Conservation (phyloP, 2,888 invertebrate genomes). For the Chrysomela aeneicollis region DNA sequence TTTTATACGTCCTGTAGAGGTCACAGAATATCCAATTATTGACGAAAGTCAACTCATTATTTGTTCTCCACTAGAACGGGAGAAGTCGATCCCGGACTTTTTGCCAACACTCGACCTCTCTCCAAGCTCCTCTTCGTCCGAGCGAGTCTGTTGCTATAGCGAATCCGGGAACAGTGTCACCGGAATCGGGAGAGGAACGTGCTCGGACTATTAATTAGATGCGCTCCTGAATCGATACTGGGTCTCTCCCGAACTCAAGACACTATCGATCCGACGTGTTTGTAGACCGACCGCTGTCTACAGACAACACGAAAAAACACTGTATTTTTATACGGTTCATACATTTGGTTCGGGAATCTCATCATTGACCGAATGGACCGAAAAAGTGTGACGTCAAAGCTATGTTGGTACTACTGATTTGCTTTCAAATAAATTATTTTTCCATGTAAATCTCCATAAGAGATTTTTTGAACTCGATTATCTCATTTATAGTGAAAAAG, state of each 20-base stretch:
- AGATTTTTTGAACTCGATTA: too few relatives aligned
- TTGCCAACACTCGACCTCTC: background rate
- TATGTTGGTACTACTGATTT: too few relatives aligned
- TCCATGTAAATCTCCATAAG: too few relatives aligned
- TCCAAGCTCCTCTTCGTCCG: conserved; percentile 2
- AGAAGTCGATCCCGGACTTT: background rate
- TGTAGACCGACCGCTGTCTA: conserved; percentile 23
- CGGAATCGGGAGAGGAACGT: conserved; percentile 61
- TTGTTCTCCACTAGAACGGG: too few relatives aligned
- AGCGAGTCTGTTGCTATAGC: conserved; percentile 50
- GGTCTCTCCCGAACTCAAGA: conserved; percentile 51
- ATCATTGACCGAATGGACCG: background rate
- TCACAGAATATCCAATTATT: too few relatives aligned
- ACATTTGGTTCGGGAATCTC: background rate
- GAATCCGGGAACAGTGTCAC: conserved; percentile 62
- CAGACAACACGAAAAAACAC: conserved; percentile 31
- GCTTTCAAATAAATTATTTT: too few relatives aligned
- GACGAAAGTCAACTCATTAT: too few relatives aligned
- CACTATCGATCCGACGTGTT: conserved; percentile 47
- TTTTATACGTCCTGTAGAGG: too few relatives aligned
- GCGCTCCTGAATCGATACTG: conserved; percentile 61
- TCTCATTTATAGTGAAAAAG: too few relatives aligned
- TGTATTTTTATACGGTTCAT: conserved; percentile 28
- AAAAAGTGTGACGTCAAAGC: too few relatives aligned
- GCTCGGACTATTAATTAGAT: conserved; percentile 62